These are phyloP conservation scores for Rhabdomys dilectus DNA, from an alignment of 2,113 vertebrate species.

Conservation along the genomic window DNA sequence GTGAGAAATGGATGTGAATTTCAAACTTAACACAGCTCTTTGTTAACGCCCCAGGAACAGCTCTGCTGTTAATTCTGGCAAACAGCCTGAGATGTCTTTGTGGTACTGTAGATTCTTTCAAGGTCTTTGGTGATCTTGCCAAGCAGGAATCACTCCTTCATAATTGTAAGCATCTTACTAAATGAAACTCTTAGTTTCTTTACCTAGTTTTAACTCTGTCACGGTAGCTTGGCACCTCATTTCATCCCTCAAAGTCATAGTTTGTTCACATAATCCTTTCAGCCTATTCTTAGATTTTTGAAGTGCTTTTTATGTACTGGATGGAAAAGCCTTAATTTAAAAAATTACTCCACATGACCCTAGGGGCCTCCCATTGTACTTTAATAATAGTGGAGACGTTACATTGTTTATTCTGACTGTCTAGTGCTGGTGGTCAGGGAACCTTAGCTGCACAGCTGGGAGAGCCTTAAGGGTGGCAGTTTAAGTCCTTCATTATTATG, in stretches of 20 bases:
- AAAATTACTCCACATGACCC: constrained; percentile 68
- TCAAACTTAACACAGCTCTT: constrained; percentile 48
- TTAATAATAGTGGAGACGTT: background rate
- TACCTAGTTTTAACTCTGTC: constrained; percentile 72
- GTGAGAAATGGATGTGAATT: constrained; percentile 66
- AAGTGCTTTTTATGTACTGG: constrained; percentile 57
- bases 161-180: constrained; percentile 26
- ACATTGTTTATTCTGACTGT: constrained; percentile 19
- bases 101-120: constrained; percentile 76
- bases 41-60: constrained; percentile 75
- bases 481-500: background rate
- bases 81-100: constrained; percentile 78
- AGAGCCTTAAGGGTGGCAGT: background rate
- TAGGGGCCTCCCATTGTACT: background rate
- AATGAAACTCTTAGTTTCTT: constrained; percentile 71
- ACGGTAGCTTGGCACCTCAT: constrained; percentile 61
- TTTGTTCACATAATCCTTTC: constrained; percentile 76
- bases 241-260: constrained; percentile 69
- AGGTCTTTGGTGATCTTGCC: constrained; percentile 51
- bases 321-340: constrained; percentile 67
- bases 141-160: background rate
- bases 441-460: background rate
- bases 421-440: background rate
- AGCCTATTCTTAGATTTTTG: constrained; percentile 81
- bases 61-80: constrained; percentile 76